Percentiles rank a stretch among this genome's conserved stretches.
These are phyloP conservation scores for Hyperoplus lanceolatus DNA, from an alignment of 2,797 vertebrate species.

Conservation along the genomic window DNA sequence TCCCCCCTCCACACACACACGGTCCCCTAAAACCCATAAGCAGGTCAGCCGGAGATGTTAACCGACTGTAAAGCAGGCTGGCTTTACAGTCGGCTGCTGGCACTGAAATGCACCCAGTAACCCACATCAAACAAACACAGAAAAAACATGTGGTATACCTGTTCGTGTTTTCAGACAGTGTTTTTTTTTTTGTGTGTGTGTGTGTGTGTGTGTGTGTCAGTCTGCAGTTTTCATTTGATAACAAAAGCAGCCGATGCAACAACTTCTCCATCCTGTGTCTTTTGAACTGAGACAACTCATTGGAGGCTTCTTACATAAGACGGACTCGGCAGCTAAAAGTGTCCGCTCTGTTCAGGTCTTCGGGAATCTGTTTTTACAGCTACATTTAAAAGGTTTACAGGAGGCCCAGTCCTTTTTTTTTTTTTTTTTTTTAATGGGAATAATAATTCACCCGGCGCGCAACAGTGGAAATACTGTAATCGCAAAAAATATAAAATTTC, in stretches of 20 bases:
- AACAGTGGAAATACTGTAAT: conserved; percentile 78
- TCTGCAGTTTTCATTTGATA: conserved; percentile 48
- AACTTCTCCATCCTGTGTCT: conserved; percentile 18
- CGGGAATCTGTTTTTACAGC: conserved; percentile 64
- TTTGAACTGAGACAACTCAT: conserved; percentile 37
- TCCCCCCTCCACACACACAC: conserved; percentile 10
- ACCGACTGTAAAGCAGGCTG: conserved; percentile 59
- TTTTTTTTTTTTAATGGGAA: conserved; percentile 79
- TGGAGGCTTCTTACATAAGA: conserved; percentile 63
- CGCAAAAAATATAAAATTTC: conserved; percentile 60
- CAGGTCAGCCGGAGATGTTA: conserved; percentile 71
- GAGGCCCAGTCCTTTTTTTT: conserved; percentile 72
- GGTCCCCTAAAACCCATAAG: conserved; percentile 6
- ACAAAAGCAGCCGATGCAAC: conserved; percentile 50
- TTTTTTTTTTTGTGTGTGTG: not conserved
- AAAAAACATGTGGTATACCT: conserved; percentile 46
- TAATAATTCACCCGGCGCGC: conserved; percentile 66
- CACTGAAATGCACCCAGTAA: conserved; percentile 66
- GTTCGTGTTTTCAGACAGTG: conserved; percentile 16
- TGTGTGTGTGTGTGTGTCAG: not conserved
- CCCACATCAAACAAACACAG: conserved; percentile 58
- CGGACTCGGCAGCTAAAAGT: conserved; percentile 37
- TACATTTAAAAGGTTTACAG: conserved; percentile 74
- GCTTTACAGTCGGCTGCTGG: conserved; percentile 48
- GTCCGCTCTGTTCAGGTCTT: conserved; percentile 40